phyloP scores from a whole-genome alignment of 1,140 invertebrate genomes.

The Melitaea cinxia region DNA sequence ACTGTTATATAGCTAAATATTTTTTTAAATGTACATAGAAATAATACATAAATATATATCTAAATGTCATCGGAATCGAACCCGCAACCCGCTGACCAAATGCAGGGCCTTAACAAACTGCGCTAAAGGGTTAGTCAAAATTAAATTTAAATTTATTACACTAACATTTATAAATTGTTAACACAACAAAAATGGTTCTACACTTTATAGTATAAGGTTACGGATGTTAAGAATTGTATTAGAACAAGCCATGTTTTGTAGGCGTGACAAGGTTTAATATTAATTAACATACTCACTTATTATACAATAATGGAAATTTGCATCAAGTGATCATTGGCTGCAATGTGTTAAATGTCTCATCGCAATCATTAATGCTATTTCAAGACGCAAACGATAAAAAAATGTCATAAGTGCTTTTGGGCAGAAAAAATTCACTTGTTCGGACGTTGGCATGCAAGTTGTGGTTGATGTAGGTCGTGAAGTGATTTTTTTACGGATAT shows the following conservation, averaged over 20 bases:
- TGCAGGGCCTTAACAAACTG: no score
- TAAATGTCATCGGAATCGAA: no score
- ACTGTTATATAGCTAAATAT: no score
- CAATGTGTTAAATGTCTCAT: neutral
- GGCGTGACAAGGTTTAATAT: constrained; percentile 7
- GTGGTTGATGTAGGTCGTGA: constrained; percentile 74
- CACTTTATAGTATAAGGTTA: no score
- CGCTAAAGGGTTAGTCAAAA: no score
- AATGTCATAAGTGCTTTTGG: neutral
- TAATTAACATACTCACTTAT: constrained; percentile 4
- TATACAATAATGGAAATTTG: constrained; percentile 1
- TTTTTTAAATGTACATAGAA: no score
- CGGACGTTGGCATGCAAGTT: constrained; percentile 28
- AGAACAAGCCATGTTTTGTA: neutral
- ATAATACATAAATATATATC: no score
- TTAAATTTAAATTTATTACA: no score
- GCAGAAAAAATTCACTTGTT: constrained; percentile 11
- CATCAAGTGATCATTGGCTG: neutral
- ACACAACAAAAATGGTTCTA: no score
- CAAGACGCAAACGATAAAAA: neutral
- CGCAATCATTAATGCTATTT: neutral
- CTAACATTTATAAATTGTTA: no score
- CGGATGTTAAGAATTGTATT: neutral
- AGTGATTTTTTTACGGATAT: constrained; percentile 55
- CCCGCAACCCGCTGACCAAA: no score